phyloP scores from a whole-genome alignment of 1,140 invertebrate species.

The Thaumatotibia leucotreta region DNA sequence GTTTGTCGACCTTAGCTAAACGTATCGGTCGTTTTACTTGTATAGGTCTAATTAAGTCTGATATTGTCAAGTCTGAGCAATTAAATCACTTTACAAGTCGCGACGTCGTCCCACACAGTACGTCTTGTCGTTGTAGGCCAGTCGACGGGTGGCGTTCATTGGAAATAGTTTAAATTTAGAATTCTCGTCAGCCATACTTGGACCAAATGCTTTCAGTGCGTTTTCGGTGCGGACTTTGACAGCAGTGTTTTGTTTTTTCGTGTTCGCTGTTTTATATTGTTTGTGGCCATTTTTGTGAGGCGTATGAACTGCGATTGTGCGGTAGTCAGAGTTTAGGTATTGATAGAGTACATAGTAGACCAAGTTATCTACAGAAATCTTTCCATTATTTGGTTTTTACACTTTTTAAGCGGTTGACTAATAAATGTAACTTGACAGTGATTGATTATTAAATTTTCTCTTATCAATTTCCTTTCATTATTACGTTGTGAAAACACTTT shows the following conservation, averaged over 20 bases:
- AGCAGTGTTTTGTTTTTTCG: slow-evolving; percentile 26
- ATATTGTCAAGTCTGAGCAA: slow-evolving; percentile 25
- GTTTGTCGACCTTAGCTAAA: neutral
- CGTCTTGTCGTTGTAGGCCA: slow-evolving; percentile 34
- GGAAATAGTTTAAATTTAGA: slow-evolving; percentile 71
- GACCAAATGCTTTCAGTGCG: slow-evolving; percentile 60
- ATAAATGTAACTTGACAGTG: too few relatives aligned
- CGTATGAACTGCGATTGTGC: slow-evolving; percentile 5
- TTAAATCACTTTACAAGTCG: slow-evolving; percentile 64
- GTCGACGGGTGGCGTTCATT: slow-evolving; percentile 51
- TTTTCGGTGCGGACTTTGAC: slow-evolving; percentile 40
- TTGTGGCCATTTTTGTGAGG: slow-evolving; percentile 11
- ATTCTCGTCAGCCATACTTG: slow-evolving; percentile 67
- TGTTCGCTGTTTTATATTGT: slow-evolving; percentile 8
- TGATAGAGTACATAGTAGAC: too few relatives aligned
- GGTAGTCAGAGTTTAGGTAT: too few relatives aligned
- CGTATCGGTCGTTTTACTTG: neutral
- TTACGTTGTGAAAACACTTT: too few relatives aligned
- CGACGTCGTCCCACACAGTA: slow-evolving; percentile 30
- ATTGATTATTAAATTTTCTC: too few relatives aligned
- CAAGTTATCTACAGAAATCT: too few relatives aligned
- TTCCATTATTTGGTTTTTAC: too few relatives aligned
- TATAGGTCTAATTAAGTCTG: slow-evolving; percentile 12
- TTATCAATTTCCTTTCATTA: too few relatives aligned
- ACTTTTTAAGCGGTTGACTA: too few relatives aligned